Evolutionary conservation across 1,140 invertebrate genomes (phyloP), one percentile per base, ranked within the genome.

Genomic region (Sycophila sp.): DNA sequence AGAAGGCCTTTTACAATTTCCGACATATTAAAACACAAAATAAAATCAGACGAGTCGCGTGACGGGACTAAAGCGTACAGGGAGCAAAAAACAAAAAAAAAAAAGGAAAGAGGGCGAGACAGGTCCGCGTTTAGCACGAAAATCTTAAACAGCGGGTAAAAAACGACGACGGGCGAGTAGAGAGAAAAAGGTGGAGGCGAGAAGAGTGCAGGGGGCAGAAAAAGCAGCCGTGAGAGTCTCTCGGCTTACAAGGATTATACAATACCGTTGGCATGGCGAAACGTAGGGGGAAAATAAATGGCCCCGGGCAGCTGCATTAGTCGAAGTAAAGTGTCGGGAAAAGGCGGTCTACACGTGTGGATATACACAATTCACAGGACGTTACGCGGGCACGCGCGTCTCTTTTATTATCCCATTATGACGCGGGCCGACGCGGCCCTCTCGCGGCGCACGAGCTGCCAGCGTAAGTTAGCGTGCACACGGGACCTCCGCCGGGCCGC

Each of bases 361-460:
- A n/a, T n/a, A 22, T 47, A 36, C 26, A 13, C 8, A 58, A 38
- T 58, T 24, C 55, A 40, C 55, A 19, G 32, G 22, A 32, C 53
- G 32, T 56, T 56, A 34, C 53, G 53, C 38, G 17, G n/a, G 51
- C 51, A 55, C 51, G 28, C 51, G 30, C 51, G 34, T 8, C 34
- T 38, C 55, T 11, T 58, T 58, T 58, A 58, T 38, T 38, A 58
- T 58, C 34, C 34, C 55, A 58, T 58, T 58, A 58, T 58, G 55
- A 58, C 32, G 11, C 17, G 4, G n/a, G 55, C 55, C 6, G 26
- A 36, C 15, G 19, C 34, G 55, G 4, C 24, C 38, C 11, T 10
- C 42, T 22, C 19, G 55, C 38, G n/a, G n/a, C 30, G 32, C 55
- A 56, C 53, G 53, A 56, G 19, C 24, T 36, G 15, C 6, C 19